Evolutionary conservation across 2,113 vertebrate species (phyloP), one percentile per base, ranked within the genome.

Genomic region (Proteles cristata): DNA sequence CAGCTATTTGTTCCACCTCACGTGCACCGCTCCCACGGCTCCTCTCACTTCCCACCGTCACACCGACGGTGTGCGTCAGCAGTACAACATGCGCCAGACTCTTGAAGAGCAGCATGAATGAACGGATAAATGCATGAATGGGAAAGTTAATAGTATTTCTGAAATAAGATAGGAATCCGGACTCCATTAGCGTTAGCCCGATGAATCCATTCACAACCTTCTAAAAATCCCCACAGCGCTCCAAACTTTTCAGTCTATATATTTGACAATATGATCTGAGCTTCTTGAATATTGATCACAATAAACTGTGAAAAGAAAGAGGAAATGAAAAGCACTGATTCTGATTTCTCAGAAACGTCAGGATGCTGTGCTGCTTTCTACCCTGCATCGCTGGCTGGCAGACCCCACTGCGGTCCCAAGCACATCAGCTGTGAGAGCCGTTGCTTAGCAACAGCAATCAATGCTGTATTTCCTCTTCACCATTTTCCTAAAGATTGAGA

Each of bases 381-480:
- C 48, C 87, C 89, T 94, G 96, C 96, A 88, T 66, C 69, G 97
- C 95, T 84, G 90, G 94, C 93, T 88, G 98, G 98, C 98, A 98
- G 97, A 94, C 73, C 96, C 93, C 95, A 94, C 96, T 94, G 93
- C 2, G 53, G 94, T 97, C 97, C 98, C 96, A 11, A 55, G 96
- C 98, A 98, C 98, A 98, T 97, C 98, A 98, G 98, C 98, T 96
- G 95, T 0, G 66, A 97, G 95, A 97, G 90, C 85, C 26, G 99
- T 99, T 99, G 99, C 99, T 95, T 98, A 98, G 99, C 99, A 99
- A 99, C 99, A 91, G 97, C 98, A 98, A 98, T 98, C 98, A 97
- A 98, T 98, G 98, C 69, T 65, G 79, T 93, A 95, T 92, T 97
- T 98, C 98, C 97, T 95, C 93, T 95, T 98, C 90, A 97, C 96